Evolutionary conservation across 2,888 invertebrate genomes (phyloP).

Genomic region (Patella depressa): DNA sequence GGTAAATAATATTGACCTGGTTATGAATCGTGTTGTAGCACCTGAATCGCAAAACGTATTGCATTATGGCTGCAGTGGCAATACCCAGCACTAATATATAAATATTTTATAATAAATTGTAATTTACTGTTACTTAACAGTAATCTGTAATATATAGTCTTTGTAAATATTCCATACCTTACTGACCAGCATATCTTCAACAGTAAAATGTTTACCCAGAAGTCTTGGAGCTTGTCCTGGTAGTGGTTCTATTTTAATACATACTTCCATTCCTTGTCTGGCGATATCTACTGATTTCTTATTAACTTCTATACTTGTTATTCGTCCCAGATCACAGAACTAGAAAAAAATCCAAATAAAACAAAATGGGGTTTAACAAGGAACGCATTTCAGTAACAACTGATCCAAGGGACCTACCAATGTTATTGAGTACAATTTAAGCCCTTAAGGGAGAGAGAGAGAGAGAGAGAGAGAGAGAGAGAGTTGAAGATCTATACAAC

Average conservation of each 20-base stretch:
- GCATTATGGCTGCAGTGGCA: no score
- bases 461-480: constrained; percentile 22
- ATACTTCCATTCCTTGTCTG: constrained; percentile 82
- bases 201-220: constrained; percentile 98
- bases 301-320: constrained; percentile 95
- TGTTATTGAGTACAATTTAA: no score
- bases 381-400: no score
- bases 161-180: constrained; percentile 72
- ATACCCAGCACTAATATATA: no score
- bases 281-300: constrained; percentile 96
- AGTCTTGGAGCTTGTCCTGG: constrained; percentile 99
- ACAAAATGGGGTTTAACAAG: no score
- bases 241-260: constrained; percentile 90
- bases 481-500: constrained; percentile 1
- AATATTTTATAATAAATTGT: no score
- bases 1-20: no score
- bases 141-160: no score
- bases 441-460: constrained; percentile 14
- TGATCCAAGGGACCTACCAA: no score
- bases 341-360: constrained; percentile 72
- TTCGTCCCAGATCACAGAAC: constrained; percentile 94
- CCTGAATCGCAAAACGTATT: no score
- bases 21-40: no score
- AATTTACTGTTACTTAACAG: no score
- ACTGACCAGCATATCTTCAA: constrained; percentile 93